These are phyloP conservation scores for Drosophila ficusphila DNA, from an alignment of 1,140 invertebrate species.

Conservation along the genomic window DNA sequence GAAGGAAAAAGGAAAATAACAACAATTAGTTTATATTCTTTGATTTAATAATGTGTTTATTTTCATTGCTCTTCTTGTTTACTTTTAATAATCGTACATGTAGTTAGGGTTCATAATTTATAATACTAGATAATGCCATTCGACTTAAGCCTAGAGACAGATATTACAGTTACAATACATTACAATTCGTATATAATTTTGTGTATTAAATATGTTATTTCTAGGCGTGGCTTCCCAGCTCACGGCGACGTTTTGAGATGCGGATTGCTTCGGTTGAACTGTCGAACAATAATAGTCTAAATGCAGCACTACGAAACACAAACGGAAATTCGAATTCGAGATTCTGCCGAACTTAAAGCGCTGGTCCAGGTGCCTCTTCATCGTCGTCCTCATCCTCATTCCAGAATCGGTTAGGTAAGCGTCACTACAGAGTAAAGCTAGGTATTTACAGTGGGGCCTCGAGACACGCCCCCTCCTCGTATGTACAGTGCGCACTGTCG, in stretches of 20 bases:
- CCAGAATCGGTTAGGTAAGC: conserved; percentile 30
- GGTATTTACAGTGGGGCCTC: conserved; percentile 56
- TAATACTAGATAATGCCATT: conserved; percentile 77
- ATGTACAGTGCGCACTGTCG: conserved; percentile 46
- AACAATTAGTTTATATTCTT: conserved; percentile 25
- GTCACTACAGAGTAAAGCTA: conserved; percentile 69
- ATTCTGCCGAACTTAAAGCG: conserved; percentile 42
- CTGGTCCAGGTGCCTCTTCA: conserved; percentile 19
- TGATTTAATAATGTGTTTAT: conserved; percentile 74
- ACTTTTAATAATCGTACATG: conserved; percentile 54
- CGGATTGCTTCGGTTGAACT: conserved; percentile 43
- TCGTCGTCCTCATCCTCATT: conserved; percentile 4
- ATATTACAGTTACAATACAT: conserved; percentile 67
- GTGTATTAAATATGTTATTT: conserved; percentile 32
- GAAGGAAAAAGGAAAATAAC: neutral
- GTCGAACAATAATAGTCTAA: conserved; percentile 54
- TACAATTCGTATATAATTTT: conserved; percentile 54
- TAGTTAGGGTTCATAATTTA: conserved; percentile 63
- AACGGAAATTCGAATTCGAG: conserved; percentile 35
- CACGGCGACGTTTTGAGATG: conserved; percentile 57
- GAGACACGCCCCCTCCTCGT: neutral
- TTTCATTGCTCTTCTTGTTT: conserved; percentile 58
- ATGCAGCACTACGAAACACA: conserved; percentile 60
- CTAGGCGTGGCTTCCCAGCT: conserved; percentile 22
- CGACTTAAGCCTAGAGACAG: conserved; percentile 63